Evolutionary conservation across 2,888 invertebrate genomes (phyloP).

Genomic region (Adelognathus sp.): DNA sequence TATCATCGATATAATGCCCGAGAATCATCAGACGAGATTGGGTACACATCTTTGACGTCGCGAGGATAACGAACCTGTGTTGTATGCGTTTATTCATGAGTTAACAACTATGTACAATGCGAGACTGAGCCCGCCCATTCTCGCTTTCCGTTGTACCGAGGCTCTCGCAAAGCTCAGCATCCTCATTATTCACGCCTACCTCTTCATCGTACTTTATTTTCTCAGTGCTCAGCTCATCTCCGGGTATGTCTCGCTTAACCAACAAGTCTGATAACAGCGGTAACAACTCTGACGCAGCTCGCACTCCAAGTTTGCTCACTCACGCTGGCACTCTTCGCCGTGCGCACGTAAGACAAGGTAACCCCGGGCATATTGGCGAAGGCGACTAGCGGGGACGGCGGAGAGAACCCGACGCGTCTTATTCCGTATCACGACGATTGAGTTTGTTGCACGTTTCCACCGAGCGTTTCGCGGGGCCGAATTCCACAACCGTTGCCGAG

Average conservation of each 20-base stretch:
- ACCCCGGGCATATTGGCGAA: conserved; percentile 37
- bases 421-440: conserved; percentile 54
- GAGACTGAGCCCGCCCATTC: not conserved
- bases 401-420: conserved; percentile 37
- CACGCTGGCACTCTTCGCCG: not conserved
- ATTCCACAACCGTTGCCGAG: conserved; percentile 33
- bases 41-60: not conserved
- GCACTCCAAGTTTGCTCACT: not conserved
- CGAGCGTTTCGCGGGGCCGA: conserved; percentile 8
- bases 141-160: not conserved
- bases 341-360: not conserved
- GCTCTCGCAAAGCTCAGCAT: not conserved
- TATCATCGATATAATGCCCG: conserved; percentile 18
- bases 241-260: not conserved
- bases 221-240: conserved; percentile 19
- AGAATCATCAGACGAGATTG: conserved; percentile 43
- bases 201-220: conserved; percentile 9
- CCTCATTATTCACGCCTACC: not conserved
- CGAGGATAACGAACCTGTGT: conserved; percentile 7
- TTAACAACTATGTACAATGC: not conserved
- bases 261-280: conserved; percentile 17
- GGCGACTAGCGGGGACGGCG: not conserved
- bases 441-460: conserved; percentile 47
- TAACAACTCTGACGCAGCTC: conserved; percentile 13
- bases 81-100: conserved; percentile 27